Evolutionary conservation across 2,888 invertebrate genomes (phyloP), one percentile per base, ranked within the genome.

Genomic region (Drosophila atroscutellata): DNA sequence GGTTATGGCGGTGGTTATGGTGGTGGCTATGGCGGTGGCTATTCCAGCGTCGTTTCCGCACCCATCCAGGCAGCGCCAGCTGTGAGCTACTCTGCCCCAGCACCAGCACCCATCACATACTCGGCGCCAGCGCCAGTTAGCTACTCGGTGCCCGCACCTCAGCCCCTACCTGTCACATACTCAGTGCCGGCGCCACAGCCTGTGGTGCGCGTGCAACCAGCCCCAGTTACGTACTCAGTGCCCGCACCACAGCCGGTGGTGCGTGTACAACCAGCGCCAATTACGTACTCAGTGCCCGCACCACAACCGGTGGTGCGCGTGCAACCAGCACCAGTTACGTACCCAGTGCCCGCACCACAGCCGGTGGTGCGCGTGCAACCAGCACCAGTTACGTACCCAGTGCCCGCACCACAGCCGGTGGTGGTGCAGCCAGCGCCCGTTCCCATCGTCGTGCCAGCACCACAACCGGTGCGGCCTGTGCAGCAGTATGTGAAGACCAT

Each of bases 401-500:
- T 59, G 37, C 73, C 77, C 2, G 67, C 58, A 7, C 79, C 81
- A 6, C 72, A 62, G 32, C 36, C 52, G 34, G 34, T 52, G 34
- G 32, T 15, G 7, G 9, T 20, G 20, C 52, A 52, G 52, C 34
- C 34, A 34, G 24, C 57, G 39, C 66, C 67, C 20, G 42, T 73
- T 24, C 36, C 36, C 18, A 11, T 37, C 26, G 7, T n/a, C 55
- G 34, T 59, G 47, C 73, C 77, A 11, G 66, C 55, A 15, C 85
- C 82, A 6, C 68, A 63, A 8, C 26, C 37, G 26, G 34, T 52
- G n/a, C 20, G 20, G 20, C 32, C 15, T 34, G 20, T 34, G 8
- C 80, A 82, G 55, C 90, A 91, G 63, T 67, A 75, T 36, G 89
- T 91, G 45, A 91, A 91, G 76, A 90, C 90, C 57, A 84, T 90